These are phyloP conservation scores for Mus minutoides DNA, from an alignment of 2,797 vertebrate genomes.

Conservation along the genomic window DNA sequence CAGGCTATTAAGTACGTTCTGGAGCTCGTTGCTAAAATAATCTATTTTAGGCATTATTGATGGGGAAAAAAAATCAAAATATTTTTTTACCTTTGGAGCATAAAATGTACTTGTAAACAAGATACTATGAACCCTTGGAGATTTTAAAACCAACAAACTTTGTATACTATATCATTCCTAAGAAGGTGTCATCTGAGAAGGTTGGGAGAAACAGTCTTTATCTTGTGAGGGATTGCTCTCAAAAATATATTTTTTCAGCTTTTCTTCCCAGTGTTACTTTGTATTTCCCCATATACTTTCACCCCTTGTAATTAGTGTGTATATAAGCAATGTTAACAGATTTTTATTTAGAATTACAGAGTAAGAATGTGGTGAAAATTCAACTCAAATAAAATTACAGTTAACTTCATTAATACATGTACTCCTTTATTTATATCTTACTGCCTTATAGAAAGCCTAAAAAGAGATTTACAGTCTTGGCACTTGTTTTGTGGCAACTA, in stretches of 20 bases:
- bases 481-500: conserved; percentile 3
- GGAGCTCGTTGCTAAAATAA: background rate
- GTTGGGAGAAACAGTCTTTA: background rate
- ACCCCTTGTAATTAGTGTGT: background rate
- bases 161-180: background rate
- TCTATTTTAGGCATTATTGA: conserved; percentile 40
- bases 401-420: background rate
- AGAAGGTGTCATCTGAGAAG: background rate
- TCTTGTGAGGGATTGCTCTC: background rate
- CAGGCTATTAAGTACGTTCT: conserved; percentile 47
- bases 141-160: background rate
- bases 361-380: background rate
- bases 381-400: background rate
- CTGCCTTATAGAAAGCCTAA: background rate
- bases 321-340: background rate
- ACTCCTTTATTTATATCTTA: background rate
- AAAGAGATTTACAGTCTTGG: background rate
- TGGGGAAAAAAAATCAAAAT: conserved; percentile 46
- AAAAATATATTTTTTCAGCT: background rate
- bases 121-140: background rate
- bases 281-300: background rate
- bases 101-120: background rate
- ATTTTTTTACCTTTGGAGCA: background rate
- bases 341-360: background rate
- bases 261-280: background rate